A percentile compares a stretch with the other conserved stretches of the same genome.
phyloP scores from a whole-genome alignment of 2,797 vertebrate species.

The Enteromius trimaculatus region DNA sequence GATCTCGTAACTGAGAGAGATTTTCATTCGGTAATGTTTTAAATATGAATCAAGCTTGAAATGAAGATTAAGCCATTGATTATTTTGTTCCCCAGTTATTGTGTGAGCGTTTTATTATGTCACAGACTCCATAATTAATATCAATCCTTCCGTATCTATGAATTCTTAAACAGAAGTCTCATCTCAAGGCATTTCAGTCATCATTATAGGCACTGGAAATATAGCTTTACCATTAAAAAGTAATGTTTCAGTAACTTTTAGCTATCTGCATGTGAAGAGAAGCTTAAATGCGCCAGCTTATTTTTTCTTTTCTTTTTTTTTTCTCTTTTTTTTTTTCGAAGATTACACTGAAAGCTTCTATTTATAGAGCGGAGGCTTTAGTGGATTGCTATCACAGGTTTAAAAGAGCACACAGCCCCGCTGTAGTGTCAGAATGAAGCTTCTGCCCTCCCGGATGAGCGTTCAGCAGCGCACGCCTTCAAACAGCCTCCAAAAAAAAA shows the following conservation, averaged over 20 bases:
- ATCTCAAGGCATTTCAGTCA: conserved; percentile 20
- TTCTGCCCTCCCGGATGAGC: conserved; percentile 50
- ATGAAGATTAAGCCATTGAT: conserved; percentile 35
- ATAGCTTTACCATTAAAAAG: conserved; percentile 21
- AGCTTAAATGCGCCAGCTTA: conserved; percentile 77
- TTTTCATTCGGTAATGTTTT: conserved; percentile 31
- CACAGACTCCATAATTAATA: conserved; percentile 26
- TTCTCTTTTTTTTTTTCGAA: conserved; percentile 61
- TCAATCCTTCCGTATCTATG: conserved; percentile 19
- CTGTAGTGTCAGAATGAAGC: conserved; percentile 46
- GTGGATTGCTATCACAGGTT: conserved; percentile 77
- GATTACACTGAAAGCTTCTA: conserved; percentile 79
- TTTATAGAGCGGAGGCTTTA: conserved; percentile 78
- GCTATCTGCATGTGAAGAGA: conserved; percentile 74
- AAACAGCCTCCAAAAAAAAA: conserved; percentile 62
- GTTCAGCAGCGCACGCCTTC: conserved; percentile 58
- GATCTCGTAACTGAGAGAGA: conserved; percentile 16
- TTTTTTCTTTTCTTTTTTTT: conserved; percentile 61
- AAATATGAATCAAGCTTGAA: conserved; percentile 25
- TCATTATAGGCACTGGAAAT: not conserved
- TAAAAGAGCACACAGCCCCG: conserved; percentile 76
- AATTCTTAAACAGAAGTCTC: conserved; percentile 29
- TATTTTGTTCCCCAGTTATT: conserved; percentile 35
- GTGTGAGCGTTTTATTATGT: conserved; percentile 26
- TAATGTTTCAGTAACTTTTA: conserved; percentile 31